A percentile compares a stretch with the other conserved stretches of the same genome.
Evolutionary conservation across 2,113 vertebrate genomes (phyloP).

Genomic region (Damaliscus lunatus): DNA sequence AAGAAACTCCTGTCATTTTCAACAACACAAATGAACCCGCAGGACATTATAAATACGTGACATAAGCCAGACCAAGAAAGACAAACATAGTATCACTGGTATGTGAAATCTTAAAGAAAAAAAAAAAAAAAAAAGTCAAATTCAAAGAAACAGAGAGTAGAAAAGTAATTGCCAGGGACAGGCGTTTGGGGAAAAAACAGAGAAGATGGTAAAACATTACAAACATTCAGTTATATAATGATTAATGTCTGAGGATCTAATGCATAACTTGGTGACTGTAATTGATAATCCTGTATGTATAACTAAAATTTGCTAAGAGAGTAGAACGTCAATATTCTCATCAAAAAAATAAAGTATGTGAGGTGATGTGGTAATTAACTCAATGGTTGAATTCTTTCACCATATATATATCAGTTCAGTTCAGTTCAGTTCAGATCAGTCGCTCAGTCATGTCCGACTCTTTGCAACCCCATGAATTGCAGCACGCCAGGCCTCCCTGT

Average conservation of each 20-base stretch:
- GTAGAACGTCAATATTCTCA: not conserved
- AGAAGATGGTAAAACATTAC: not conserved
- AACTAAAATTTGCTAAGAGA: not conserved
- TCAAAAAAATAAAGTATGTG: not conserved
- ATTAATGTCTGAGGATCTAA: not conserved
- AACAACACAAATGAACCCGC: not conserved
- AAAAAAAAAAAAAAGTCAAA: not conserved
- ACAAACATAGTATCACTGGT: not conserved
- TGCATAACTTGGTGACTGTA: not conserved
- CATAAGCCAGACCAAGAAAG: not conserved
- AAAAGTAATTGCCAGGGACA: not conserved
- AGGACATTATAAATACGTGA: not conserved
- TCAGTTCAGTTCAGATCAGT: too few species aligned
- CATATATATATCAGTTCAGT: not conserved
- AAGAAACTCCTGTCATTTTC: not conserved
- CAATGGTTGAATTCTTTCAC: not conserved
- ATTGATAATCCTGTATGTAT: not conserved
- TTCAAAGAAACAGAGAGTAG: not conserved
- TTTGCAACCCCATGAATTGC: too few species aligned
- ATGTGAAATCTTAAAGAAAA: not conserved
- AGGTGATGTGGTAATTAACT: not conserved
- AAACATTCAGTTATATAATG: not conserved
- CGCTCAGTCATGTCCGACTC: too few species aligned
- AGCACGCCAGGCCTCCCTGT: too few species aligned
- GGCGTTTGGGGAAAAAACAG: not conserved